Conservation (phyloP, 2,113 vertebrate species). For the Alectura lathami region DNA sequence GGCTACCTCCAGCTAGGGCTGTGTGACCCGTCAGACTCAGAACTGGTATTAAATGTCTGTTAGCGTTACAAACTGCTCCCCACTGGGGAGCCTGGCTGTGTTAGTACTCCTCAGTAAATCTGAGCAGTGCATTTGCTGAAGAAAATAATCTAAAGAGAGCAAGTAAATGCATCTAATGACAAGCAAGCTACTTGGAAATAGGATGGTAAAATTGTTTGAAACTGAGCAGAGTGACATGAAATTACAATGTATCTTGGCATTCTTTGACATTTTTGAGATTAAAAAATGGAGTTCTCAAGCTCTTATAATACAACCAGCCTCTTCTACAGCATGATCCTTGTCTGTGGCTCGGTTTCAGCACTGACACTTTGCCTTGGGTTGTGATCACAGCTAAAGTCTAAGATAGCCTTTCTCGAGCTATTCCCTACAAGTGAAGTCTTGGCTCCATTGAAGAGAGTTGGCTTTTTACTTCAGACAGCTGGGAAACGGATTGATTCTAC, state of each 20-base stretch:
- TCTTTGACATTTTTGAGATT: not conserved
- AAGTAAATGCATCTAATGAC: not conserved
- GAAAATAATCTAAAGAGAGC: not conserved
- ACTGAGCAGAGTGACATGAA: not conserved
- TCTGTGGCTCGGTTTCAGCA: not conserved
- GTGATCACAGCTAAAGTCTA: not conserved
- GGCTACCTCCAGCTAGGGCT: not conserved
- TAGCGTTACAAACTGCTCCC: not conserved
- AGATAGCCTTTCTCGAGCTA: not conserved
- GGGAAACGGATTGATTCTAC: not conserved
- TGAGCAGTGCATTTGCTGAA: not conserved
- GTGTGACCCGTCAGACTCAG: not conserved
- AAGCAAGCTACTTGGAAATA: not conserved
- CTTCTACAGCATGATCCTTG: not conserved
- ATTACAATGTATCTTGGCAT: not conserved
- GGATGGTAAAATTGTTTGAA: not conserved
- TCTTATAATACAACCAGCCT: not conserved
- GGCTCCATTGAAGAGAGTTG: not conserved
- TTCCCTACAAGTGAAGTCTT: not conserved
- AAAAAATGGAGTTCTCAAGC: not conserved
- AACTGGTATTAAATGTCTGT: not conserved
- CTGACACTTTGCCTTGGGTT: not conserved
- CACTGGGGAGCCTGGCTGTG: not conserved
- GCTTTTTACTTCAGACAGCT: not conserved
- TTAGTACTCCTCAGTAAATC: not conserved